A percentile compares a stretch with the other conserved stretches of the same genome.
These are phyloP conservation scores for Chaetodon auriga DNA, from an alignment of 2,113 vertebrate species.

Conservation along the genomic window DNA sequence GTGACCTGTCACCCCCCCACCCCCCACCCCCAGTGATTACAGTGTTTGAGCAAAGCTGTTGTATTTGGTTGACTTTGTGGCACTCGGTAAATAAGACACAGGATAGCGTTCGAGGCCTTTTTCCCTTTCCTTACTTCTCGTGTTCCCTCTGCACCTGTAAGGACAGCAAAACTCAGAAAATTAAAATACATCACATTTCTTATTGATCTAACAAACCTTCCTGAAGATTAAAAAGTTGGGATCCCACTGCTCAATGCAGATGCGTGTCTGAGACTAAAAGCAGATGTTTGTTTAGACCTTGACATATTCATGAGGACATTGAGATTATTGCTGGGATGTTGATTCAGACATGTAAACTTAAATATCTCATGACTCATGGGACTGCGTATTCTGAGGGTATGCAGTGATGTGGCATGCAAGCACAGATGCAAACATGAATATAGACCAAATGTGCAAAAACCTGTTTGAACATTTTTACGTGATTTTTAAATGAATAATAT, in stretches of 20 bases:
- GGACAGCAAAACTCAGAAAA: slow-evolving; percentile 35
- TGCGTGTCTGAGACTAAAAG: slow-evolving; percentile 10
- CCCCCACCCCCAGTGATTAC: slow-evolving; percentile 59
- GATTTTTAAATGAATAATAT: slow-evolving; percentile 37
- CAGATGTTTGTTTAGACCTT: slow-evolving; percentile 19
- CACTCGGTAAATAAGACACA: slow-evolving; percentile 72
- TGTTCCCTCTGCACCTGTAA: slow-evolving; percentile 37
- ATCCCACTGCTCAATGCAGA: slow-evolving; percentile 26
- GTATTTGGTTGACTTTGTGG: slow-evolving; percentile 76
- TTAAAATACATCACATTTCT: slow-evolving; percentile 27
- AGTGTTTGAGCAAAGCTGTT: slow-evolving; percentile 74
- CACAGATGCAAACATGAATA: slow-evolving; percentile 4
- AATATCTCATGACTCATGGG: slow-evolving; percentile 8
- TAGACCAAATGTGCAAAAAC: slow-evolving; percentile 27
- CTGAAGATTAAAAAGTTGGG: slow-evolving; percentile 28
- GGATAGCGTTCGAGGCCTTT: slow-evolving; percentile 43
- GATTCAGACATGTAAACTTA: slow-evolving; percentile 21
- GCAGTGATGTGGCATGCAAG: not conserved
- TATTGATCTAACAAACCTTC: slow-evolving; percentile 28
- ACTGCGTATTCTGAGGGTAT: not conserved
- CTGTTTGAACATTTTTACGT: slow-evolving; percentile 10
- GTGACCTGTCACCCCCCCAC: slow-evolving; percentile 11
- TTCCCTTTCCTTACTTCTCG: slow-evolving; percentile 15
- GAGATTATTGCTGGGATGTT: slow-evolving; percentile 14
- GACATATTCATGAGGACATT: slow-evolving; percentile 18